These are phyloP conservation scores for Drosophila eugracilis DNA, from an alignment of 1,140 invertebrate genomes.

Conservation along the genomic window DNA sequence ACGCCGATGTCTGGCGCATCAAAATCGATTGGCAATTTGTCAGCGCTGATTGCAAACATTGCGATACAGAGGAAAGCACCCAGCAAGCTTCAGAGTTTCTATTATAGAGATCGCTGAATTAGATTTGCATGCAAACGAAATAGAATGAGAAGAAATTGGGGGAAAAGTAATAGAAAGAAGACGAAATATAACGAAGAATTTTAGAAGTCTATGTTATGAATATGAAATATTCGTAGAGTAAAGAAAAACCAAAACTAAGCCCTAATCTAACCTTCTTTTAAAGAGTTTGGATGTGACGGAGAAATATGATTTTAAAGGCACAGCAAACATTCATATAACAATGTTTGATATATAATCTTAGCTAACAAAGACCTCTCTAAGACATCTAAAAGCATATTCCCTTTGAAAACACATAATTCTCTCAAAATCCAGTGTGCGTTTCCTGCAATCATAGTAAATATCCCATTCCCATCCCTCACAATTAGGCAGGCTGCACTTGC, in stretches of 20 bases:
- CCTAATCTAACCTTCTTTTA: no score
- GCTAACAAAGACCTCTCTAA: no score
- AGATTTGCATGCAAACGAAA: constrained; percentile 23
- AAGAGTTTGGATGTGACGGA: no score
- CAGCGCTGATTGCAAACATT: constrained; percentile 47
- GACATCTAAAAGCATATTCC: neutral
- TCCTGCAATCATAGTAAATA: neutral
- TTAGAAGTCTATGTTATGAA: no score
- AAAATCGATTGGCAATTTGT: constrained; percentile 63
- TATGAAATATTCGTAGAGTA: no score
- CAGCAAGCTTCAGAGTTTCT: constrained; percentile 19
- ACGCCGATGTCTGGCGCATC: constrained; percentile 33
- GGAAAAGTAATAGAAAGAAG: neutral
- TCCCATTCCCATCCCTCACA: constrained; percentile 16
- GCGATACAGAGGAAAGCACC: constrained; percentile 18
- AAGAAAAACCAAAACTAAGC: no score
- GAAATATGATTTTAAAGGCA: no score
- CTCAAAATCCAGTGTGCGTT: neutral
- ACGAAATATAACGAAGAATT: neutral
- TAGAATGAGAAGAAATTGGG: constrained; percentile 12
- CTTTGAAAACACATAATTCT: neutral
- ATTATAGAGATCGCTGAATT: constrained; percentile 33
- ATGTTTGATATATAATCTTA: no score
- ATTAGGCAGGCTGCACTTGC: constrained; percentile 24
- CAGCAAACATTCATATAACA: no score